Evolutionary conservation across 2,113 vertebrate species (phyloP).

Genomic region (Monopterus albus): DNA sequence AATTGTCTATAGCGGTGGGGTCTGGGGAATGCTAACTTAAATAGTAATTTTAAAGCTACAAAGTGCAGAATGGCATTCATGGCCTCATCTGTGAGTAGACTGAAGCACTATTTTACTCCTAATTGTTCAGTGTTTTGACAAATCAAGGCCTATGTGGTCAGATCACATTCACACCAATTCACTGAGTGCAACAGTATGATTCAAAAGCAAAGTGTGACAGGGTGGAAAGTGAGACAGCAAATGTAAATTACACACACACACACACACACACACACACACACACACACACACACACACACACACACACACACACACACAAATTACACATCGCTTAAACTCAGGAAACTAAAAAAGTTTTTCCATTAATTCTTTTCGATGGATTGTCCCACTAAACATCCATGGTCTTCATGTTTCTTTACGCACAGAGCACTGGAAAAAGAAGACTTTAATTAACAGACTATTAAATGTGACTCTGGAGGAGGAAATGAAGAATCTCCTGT

Average conservation of each 20-base stretch:
- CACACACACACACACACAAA: conserved; percentile 3
- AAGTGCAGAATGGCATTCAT: neutral
- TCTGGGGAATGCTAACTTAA: neutral
- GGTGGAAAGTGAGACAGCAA: neutral
- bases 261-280: conserved; percentile 37
- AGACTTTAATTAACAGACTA: conserved; percentile 76
- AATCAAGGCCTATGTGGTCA: neutral
- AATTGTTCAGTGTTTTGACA: neutral
- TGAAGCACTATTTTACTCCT: neutral
- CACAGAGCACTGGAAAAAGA: conserved; percentile 49
- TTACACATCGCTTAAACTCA: conserved; percentile 33
- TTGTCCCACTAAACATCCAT: conserved; percentile 26
- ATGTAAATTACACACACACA: conserved; percentile 30
- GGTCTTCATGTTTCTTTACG: conserved; percentile 19
- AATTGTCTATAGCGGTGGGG: neutral
- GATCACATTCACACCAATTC: neutral
- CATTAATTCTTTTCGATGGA: conserved; percentile 54
- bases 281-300: conserved; percentile 37
- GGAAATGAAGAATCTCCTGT: conserved; percentile 66
- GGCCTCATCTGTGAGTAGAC: conserved; percentile 7
- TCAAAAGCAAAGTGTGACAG: conserved; percentile 10
- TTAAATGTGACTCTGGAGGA: conserved; percentile 76
- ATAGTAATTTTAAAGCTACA: neutral
- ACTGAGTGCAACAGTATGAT: neutral
- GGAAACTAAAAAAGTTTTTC: conserved; percentile 49